Percentiles rank a stretch among this genome's conserved stretches.
phyloP scores from a whole-genome alignment of 2,888 invertebrate species.

The Sthenelais limicola region DNA sequence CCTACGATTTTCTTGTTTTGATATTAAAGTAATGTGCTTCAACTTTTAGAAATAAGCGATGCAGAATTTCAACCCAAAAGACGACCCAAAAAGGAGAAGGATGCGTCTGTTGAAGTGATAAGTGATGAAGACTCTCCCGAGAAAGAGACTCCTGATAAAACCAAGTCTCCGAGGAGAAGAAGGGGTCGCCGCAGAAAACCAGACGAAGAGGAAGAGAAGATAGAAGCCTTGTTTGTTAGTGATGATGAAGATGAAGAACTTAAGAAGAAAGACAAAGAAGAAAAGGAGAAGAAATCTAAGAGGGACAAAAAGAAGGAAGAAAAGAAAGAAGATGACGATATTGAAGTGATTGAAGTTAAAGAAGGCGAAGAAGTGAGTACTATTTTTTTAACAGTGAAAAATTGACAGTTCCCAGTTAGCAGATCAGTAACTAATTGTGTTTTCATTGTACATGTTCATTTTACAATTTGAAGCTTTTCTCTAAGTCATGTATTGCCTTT shows the following conservation, averaged over 20 bases:
- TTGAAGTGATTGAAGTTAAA: conserved; percentile 27
- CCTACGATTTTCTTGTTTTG: too few relatives aligned
- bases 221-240: conserved; percentile 38
- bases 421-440: background rate
- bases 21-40: background rate
- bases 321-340: conserved; percentile 17
- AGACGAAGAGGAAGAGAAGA: conserved; percentile 22
- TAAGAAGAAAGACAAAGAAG: conserved; percentile 6
- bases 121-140: conserved; percentile 21
- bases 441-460: background rate
- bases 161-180: background rate
- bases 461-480: background rate
- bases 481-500: background rate
- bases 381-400: too few relatives aligned
- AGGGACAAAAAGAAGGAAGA: conserved; percentile 36
- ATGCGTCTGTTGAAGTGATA: background rate
- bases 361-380: conserved; percentile 20
- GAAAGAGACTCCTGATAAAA: background rate
- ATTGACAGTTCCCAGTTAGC: background rate
- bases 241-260: conserved; percentile 38
- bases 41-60: background rate
- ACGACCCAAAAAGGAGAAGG: conserved; percentile 1
- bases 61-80: background rate
- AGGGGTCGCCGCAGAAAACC: conserved; percentile 9
- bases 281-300: conserved; percentile 36